Evolutionary conservation across 2,888 invertebrate genomes (phyloP).

Genomic region (Sepiola atlantica): DNA sequence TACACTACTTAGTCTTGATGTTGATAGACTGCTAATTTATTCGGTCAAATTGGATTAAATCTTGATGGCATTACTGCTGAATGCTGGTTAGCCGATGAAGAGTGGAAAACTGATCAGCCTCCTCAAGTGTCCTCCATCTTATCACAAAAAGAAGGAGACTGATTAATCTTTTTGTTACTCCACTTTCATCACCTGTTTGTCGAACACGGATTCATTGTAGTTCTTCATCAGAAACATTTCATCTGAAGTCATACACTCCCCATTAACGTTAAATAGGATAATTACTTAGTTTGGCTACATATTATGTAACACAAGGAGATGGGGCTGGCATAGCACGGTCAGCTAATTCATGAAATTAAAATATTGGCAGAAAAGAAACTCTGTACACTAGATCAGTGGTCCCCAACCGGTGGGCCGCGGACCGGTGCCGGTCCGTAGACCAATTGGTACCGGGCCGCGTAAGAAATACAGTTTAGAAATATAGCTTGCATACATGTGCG

Average conservation of each 20-base stretch:
- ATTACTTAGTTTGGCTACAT: background rate
- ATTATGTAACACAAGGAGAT: background rate
- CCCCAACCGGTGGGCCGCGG: no score
- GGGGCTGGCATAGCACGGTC: no score
- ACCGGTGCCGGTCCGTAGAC: no score
- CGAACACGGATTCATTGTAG: background rate
- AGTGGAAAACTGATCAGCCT: background rate
- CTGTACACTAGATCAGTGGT: no score
- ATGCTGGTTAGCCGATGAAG: background rate
- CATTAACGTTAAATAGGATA: background rate
- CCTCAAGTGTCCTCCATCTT: background rate
- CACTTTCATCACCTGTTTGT: background rate
- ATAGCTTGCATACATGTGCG: no score
- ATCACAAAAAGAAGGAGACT: background rate
- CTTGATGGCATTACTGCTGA: background rate
- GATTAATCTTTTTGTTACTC: background rate
- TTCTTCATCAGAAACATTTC: background rate
- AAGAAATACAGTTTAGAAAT: no score
- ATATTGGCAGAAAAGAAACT: no score
- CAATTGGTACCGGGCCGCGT: no score
- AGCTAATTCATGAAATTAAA: no score
- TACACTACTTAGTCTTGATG: background rate
- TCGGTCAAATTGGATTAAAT: slow-evolving; percentile 22
- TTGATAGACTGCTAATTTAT: slow-evolving; percentile 24
- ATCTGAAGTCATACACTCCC: background rate